Evolutionary conservation across 2,888 invertebrate genomes (phyloP).

Genomic region (Tiliacea citrago): DNA sequence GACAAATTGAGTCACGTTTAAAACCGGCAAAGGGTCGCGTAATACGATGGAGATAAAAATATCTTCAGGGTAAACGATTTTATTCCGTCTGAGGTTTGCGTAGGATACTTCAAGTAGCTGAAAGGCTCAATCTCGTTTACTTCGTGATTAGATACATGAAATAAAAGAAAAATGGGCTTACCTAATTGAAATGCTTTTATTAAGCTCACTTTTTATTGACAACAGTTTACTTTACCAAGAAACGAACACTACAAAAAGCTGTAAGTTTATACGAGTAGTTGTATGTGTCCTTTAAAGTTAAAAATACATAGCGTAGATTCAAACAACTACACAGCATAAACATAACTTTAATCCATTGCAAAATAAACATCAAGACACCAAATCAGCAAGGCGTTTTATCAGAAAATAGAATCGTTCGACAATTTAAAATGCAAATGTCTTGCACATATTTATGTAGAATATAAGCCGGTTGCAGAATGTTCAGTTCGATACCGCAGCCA

Average conservation of each 20-base stretch:
- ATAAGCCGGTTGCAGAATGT: constrained; percentile 70
- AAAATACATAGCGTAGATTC: not conserved
- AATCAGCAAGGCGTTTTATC: constrained; percentile 62
- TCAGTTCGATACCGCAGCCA: constrained; percentile 76
- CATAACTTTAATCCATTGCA: constrained; percentile 40
- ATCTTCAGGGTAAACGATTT: constrained; percentile 58
- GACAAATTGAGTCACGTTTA: constrained; percentile 58
- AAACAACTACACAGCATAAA: constrained; percentile 21
- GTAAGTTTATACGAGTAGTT: not conserved
- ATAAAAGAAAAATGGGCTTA: not conserved
- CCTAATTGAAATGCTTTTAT: constrained; percentile 16
- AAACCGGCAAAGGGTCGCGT: constrained; percentile 57
- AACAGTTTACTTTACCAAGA: not conserved
- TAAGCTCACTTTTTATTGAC: not conserved
- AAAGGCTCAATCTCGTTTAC: constrained; percentile 35
- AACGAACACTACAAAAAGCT: not conserved
- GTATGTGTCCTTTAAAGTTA: not conserved
- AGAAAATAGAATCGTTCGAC: constrained; percentile 64
- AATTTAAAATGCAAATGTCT: constrained; percentile 64
- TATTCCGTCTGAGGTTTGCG: constrained; percentile 43
- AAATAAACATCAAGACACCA: constrained; percentile 49
- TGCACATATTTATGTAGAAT: constrained; percentile 69
- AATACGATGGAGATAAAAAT: constrained; percentile 61
- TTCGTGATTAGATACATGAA: constrained; percentile 36
- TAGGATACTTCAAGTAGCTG: constrained; percentile 35